phyloP scores from a whole-genome alignment of 2,113 vertebrate species.

The Aix galericulata region DNA sequence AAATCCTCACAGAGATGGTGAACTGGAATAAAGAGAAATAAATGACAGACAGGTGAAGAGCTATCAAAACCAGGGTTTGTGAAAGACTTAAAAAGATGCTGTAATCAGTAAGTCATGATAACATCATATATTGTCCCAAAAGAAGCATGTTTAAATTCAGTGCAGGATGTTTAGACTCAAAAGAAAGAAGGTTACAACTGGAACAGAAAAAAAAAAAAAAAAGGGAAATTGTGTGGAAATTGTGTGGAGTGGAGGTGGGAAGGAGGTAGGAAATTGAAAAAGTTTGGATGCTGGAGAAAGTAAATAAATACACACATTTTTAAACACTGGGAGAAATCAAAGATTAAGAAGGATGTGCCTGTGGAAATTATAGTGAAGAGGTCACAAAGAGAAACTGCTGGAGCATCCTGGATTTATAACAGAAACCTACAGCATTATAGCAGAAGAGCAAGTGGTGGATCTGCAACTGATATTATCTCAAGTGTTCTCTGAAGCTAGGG shows the following conservation, averaged over 20 bases:
- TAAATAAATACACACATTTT: background rate
- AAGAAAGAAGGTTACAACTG: background rate
- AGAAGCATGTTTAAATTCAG: background rate
- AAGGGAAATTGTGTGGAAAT: background rate
- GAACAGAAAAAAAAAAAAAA: background rate
- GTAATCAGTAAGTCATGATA: background rate
- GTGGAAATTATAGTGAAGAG: background rate
- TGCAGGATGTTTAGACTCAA: background rate
- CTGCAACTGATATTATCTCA: background rate
- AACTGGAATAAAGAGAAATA: background rate
- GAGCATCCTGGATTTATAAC: background rate
- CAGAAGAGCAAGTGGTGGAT: background rate
- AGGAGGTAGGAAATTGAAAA: background rate
- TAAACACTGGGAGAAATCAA: background rate
- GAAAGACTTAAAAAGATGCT: background rate
- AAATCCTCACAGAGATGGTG: background rate
- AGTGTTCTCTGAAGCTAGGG: no score
- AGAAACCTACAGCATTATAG: fast-evolving
- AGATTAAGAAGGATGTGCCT: fast-evolving
- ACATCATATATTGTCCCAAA: background rate
- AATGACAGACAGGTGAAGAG: background rate
- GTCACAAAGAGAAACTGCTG: background rate
- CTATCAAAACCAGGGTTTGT: background rate
- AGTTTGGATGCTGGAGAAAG: background rate
- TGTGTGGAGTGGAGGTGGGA: fast-evolving